phyloP scores from a whole-genome alignment of 2,113 vertebrate genomes.

The Alces alces region DNA sequence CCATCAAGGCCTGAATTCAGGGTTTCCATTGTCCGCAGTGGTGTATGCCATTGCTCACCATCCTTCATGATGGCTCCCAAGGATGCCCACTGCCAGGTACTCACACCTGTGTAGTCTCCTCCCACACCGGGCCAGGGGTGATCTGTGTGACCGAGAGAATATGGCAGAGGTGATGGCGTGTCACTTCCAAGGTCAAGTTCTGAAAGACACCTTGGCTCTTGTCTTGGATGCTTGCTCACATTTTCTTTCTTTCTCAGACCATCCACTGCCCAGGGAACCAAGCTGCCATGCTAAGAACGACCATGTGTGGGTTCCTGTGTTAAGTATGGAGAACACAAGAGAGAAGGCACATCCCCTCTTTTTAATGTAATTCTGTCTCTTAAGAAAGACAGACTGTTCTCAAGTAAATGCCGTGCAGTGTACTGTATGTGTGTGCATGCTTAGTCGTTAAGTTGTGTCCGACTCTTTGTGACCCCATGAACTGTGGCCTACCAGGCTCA shows the following conservation, averaged over 20 bases:
- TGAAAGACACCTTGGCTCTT: neutral
- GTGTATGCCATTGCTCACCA: neutral
- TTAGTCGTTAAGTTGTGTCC: neutral
- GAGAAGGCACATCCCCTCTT: neutral
- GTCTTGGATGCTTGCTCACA: neutral
- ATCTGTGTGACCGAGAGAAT: neutral
- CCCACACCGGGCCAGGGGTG: neutral
- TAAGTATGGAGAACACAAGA: neutral
- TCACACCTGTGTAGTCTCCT: neutral
- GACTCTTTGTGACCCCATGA: neutral
- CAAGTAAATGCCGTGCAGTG: neutral
- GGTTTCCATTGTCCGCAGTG: neutral
- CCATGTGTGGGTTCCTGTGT: neutral
- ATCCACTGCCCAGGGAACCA: neutral
- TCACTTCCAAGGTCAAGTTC: neutral
- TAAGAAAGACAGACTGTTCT: neutral
- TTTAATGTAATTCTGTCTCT: neutral
- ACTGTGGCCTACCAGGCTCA: neutral
- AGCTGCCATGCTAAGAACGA: neutral
- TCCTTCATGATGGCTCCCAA: too few species aligned
- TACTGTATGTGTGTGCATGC: fast-evolving
- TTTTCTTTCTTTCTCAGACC: neutral
- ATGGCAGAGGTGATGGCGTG: neutral
- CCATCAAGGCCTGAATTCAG: neutral
- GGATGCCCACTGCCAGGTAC: neutral